These are phyloP conservation scores for Chloroceryle inda DNA, from an alignment of 2,797 vertebrate species.

Conservation along the genomic window DNA sequence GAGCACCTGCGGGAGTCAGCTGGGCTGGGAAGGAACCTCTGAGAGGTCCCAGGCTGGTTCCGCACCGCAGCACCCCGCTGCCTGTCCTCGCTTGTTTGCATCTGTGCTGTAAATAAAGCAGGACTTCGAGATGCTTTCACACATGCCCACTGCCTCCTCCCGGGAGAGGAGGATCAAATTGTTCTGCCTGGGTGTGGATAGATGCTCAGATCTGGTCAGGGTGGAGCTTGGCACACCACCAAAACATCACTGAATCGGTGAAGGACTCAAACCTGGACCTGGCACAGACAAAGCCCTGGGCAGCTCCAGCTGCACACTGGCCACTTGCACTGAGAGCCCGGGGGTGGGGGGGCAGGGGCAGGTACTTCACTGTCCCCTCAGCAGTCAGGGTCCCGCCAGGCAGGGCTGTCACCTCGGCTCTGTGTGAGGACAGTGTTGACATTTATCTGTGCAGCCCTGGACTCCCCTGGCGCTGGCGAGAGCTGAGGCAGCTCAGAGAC, in stretches of 20 bases:
- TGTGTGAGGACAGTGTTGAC: background rate
- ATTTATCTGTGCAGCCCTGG: accelerated
- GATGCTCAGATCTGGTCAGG: accelerated
- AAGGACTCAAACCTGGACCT: accelerated
- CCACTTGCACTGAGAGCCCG: accelerated
- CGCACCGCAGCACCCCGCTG: accelerated
- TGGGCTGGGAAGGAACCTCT: background rate
- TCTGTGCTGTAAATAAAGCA: accelerated
- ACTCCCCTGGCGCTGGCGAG: accelerated
- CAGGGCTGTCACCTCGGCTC: background rate
- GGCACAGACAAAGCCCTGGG: accelerated
- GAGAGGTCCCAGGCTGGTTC: background rate
- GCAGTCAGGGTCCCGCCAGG: background rate
- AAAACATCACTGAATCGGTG: background rate
- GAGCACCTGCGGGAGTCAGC: background rate
- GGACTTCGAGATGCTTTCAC: background rate
- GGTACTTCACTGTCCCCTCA: background rate
- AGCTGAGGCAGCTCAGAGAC: background rate
- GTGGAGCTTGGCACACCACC: accelerated
- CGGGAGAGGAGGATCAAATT: no score
- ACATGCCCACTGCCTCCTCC: background rate
- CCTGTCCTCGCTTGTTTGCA: background rate
- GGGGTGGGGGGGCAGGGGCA: no score
- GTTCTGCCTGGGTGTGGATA: accelerated
- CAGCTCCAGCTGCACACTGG: background rate